Evolutionary conservation across 2,113 vertebrate species (phyloP), one percentile per base, ranked within the genome.

Genomic region (Ceuthmochares aereus): DNA sequence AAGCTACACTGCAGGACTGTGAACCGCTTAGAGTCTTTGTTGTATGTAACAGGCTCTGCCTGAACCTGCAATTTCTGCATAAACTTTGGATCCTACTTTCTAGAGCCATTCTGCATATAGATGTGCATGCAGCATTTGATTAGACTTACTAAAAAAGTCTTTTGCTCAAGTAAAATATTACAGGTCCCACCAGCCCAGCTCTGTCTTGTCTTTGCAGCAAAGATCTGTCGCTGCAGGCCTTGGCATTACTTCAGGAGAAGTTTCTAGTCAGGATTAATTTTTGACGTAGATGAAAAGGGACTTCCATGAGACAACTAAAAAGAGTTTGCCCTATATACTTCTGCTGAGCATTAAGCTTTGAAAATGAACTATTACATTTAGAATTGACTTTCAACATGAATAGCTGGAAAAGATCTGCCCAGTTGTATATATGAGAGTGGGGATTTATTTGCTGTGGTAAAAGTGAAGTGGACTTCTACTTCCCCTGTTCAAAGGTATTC

Each of bases 251-350:
- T 90, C 66, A 73, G 91, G 77, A 82, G 63, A 76, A 1, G 18
- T 81, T 93, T 95, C 64, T 68, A 90, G 43, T 80, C 59, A 83
- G 37, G 59, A 93, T 87, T 91, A 32, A 59, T 43, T 96, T 96
- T 90, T 96, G 49, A 86, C 75, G 30, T 60, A 88, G 93, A 90
- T 90, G 36, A 90, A 92, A 81, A 49, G 84, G 72, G 32, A 52
- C 85, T 93, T 93, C 7, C 18, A 88, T 80, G 82, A 83, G 70
- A 67, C 67, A 77, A 37, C 70, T 87, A 43, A n/a, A 36, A 92
- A 68, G 59, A 73, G 15, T 73, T 91, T 90, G 55, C 22, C 74
- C 78, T 93, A 45, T 59, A 36, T 89, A 78, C 55, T 87, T 92
- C 82, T 60, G 67, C 82, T 86, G 36, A 93, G 34, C 40, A 54